phyloP scores from a whole-genome alignment of 2,797 vertebrate genomes.

The Sebastiscus tertius region DNA sequence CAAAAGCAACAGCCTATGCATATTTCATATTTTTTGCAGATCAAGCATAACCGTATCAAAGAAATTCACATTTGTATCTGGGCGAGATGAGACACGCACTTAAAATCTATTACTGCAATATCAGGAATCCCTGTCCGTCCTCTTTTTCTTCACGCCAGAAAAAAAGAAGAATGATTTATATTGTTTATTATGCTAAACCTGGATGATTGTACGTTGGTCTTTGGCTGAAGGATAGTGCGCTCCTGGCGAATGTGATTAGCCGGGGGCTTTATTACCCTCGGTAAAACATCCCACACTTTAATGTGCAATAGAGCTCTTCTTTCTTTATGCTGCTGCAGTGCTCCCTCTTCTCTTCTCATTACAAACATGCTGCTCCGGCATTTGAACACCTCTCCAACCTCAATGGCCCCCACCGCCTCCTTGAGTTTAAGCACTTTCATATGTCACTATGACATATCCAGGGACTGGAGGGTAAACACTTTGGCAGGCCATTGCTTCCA shows the following conservation, averaged over 20 bases:
- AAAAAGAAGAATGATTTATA: constrained; percentile 18
- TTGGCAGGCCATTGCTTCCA: constrained; percentile 34
- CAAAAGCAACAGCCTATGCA: constrained; percentile 7
- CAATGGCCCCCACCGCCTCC: constrained; percentile 30
- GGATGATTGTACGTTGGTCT: constrained; percentile 54
- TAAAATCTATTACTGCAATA: constrained; percentile 29
- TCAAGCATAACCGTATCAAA: constrained; percentile 43
- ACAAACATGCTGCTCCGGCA: constrained; percentile 80
- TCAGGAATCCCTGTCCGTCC: constrained; percentile 10
- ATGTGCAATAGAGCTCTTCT: constrained; percentile 75
- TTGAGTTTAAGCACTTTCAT: constrained; percentile 71
- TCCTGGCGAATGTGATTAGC: constrained; percentile 79
- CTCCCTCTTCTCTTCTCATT: constrained; percentile 69
- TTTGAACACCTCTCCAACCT: constrained; percentile 62
- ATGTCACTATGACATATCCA: constrained; percentile 75
- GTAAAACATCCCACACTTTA: constrained; percentile 82
- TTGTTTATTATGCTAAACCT: constrained; percentile 62
- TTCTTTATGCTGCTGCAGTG: constrained; percentile 78
- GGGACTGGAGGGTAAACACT: constrained; percentile 68
- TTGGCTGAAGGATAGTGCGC: constrained; percentile 67
- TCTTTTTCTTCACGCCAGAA: constrained; percentile 4
- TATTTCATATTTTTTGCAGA: constrained; percentile 15
- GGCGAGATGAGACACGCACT: neutral
- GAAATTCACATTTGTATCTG: constrained; percentile 31
- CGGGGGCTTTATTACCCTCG: constrained; percentile 76